Evolutionary conservation across 2,797 vertebrate species (phyloP).

Genomic region (Liasis olivaceus): DNA sequence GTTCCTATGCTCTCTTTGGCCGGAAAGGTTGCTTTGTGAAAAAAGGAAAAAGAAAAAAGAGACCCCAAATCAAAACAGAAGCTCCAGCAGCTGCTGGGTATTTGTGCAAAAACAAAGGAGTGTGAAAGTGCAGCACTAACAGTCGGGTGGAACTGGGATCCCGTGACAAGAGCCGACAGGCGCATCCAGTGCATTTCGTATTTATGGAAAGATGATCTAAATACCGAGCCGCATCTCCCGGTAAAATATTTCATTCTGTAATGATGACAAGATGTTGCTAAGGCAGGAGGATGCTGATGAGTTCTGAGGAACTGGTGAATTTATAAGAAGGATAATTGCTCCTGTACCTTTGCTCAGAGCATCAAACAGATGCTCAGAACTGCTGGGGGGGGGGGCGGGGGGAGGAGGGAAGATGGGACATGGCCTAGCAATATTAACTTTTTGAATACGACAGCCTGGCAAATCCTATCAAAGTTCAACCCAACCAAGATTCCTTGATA

Average conservation of each 20-base stretch:
- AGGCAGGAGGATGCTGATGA: slow-evolving; percentile 5
- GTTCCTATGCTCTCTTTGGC: neutral
- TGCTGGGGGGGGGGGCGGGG: neutral
- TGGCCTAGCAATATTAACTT: neutral
- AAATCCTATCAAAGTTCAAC: too few species aligned
- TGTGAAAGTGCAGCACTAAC: neutral
- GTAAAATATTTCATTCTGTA: slow-evolving; percentile 13
- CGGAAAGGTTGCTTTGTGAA: neutral
- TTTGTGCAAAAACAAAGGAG: too few species aligned
- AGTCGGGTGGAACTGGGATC: neutral
- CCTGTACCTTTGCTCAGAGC: neutral
- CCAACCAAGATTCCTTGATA: neutral
- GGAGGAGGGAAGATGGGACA: neutral
- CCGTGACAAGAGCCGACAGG: neutral
- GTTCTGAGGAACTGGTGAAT: neutral
- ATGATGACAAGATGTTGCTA: neutral
- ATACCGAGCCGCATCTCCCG: neutral
- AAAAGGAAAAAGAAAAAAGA: neutral
- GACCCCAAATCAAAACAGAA: neutral
- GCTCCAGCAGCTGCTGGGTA: neutral
- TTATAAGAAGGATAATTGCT: slow-evolving; percentile 12
- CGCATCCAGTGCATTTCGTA: slow-evolving; percentile 5
- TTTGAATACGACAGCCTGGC: neutral
- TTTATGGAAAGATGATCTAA: slow-evolving; percentile 19
- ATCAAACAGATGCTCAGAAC: neutral